Evolutionary conservation across 2,888 invertebrate genomes (phyloP), one percentile per base, ranked within the genome.

Genomic region (Ceramica pisi): DNA sequence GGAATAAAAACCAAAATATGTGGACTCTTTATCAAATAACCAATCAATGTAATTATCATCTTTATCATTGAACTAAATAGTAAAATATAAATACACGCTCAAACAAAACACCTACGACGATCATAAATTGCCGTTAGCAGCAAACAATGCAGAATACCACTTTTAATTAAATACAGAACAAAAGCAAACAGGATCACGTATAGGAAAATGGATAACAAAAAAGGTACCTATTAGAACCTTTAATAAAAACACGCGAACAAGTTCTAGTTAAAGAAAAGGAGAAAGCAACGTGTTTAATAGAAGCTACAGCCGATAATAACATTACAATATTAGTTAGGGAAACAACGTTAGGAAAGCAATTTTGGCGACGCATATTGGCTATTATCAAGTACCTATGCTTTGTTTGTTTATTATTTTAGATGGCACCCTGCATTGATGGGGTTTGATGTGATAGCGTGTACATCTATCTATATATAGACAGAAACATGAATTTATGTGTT

Each of bases 311-410:
- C 86, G 89, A 90, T 95, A 95, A 95, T 93, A 88, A 88, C 82
- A 92, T 95, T 94, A 84, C 90, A 87, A 90, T 94, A 94, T 94
- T 95, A 95, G 94, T 94, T 93, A 90, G 89, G 93, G 91, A 94
- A 95, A 95, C 92, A 91, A 92, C 89, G 93, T 96, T 96, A 95
- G 91, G 88, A 92, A 95, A 93, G 94, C 96, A 95, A 95, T 96
- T 96, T 95, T 89, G 95, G 94, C 92, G 89, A 92, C 94, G 92
- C 94, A 95, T 95, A 96, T 96, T 95, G 95, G 88, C 95, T 95
- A 95, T 95, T 95, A 95, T 91, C 92, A 90, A 90, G 89, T 89
- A 87, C 82, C 85, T 81, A 83, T 85, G 83, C 81, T 87, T 84
- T 85, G 75, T 78, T 79, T 70, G 67, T 81, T 85, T 83, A 85